Evolutionary conservation across 2,797 vertebrate genomes (phyloP).

Genomic region (Valencia hispanica): DNA sequence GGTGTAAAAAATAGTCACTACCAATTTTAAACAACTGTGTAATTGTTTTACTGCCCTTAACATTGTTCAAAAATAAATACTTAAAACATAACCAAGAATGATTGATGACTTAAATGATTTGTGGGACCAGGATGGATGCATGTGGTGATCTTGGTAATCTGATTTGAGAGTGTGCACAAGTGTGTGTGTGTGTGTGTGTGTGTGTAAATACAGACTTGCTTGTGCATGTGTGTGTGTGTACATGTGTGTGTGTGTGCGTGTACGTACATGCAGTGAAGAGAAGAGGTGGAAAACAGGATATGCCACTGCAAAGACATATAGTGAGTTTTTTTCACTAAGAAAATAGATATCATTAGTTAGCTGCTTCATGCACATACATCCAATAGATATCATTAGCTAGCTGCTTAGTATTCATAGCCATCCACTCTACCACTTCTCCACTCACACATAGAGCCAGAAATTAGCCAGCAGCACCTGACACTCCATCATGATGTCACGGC

Average conservation of each 20-base stretch:
- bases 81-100: background rate
- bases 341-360: conserved; percentile 69
- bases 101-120: background rate
- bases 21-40: background rate
- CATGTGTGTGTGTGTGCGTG: background rate
- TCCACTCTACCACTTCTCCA: conserved; percentile 55
- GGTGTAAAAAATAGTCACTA: background rate
- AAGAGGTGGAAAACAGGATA: conserved; percentile 55
- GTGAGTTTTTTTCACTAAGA: conserved; percentile 59
- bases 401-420: conserved; percentile 83
- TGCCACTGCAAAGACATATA: conserved; percentile 62
- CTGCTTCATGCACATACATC: conserved; percentile 24
- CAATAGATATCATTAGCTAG: conserved; percentile 74
- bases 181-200: background rate
- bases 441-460: conserved; percentile 66
- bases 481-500: conserved; percentile 84
- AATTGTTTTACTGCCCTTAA: background rate
- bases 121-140: background rate
- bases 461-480: conserved; percentile 85
- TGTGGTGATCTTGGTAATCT: background rate
- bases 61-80: background rate
- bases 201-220: background rate
- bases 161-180: background rate
- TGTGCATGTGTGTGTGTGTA: conserved; percentile 20
- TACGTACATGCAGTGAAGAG: conserved; percentile 28